Evolutionary conservation across 2,888 invertebrate species (phyloP), one percentile per base, ranked within the genome.

Genomic region (Tromatobia lineatoria): DNA sequence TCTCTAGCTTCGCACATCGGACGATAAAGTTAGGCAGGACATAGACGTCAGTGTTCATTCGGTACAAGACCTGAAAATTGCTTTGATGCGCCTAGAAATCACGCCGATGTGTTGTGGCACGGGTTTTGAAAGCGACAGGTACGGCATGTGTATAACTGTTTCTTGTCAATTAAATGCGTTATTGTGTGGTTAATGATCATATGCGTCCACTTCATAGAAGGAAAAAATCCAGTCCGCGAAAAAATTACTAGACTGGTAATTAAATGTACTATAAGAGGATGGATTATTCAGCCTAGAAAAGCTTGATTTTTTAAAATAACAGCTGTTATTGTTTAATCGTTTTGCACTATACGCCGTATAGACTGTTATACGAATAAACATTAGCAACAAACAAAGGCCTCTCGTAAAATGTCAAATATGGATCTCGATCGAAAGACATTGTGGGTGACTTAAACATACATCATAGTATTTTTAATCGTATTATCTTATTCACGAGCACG

Each of bases 71-170:
- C 18, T 52, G 10, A 10, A 52, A 52, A 20, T 2, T 20, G 52
- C 52, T 20, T 52, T 52, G 20, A 52, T 20, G 52, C 20, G 7
- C 18, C 18, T 52, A 7, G 52, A 52, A 20, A 18, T 18, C 6
- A 52, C 52, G 52, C 18, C 20, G 10, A 52, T 52, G 20, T 52
- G 52, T 52, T 20, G 52, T 11, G 52, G 52, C 20, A 52, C 52
- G 20, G 52, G 52, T 6, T 52, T 52, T 52, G 20, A 20, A 52
- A 8, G 20, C 20, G 52, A 52, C 18, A 52, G 18, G 52, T 52
- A 52, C 52, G 52, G 20, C 52, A 52, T 52, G 20, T 52, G 20
- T 52, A 52, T 52, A 20, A 18, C 20, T 52, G 38, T 52, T 52
- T 52, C 10, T 52, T 52, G 2, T 52, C 8, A 52, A 52, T 52